Evolutionary conservation across 1,140 invertebrate genomes (phyloP).

Genomic region (Marisa cornuarietis): DNA sequence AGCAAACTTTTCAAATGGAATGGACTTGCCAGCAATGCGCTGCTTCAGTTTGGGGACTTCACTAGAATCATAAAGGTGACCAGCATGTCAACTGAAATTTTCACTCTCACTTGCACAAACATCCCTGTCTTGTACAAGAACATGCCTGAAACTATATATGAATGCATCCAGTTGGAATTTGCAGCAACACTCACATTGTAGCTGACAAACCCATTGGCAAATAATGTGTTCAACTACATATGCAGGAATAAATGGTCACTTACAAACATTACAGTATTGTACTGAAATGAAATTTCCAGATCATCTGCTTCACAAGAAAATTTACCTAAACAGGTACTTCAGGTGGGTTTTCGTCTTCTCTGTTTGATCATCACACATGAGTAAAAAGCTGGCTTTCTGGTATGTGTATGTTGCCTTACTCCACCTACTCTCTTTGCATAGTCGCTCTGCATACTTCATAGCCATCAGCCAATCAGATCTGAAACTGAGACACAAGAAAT

Average conservation of each 20-base stretch:
- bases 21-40: slow-evolving; percentile 92
- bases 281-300: not conserved
- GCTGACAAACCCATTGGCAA: not conserved
- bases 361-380: slow-evolving; percentile 74
- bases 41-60: slow-evolving; percentile 84
- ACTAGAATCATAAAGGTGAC: slow-evolving; percentile 65
- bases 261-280: not conserved
- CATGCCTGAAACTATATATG: not conserved
- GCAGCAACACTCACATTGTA: not conserved
- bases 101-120: not conserved
- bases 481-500: slow-evolving; percentile 56
- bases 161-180: not conserved
- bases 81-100: not conserved
- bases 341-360: slow-evolving; percentile 59
- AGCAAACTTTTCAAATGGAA: slow-evolving; percentile 96
- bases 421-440: slow-evolving; percentile 87
- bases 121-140: not conserved
- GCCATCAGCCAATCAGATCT: slow-evolving; percentile 77
- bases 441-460: slow-evolving; percentile 75
- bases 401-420: slow-evolving; percentile 91
- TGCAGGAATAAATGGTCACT: not conserved
- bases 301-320: not conserved
- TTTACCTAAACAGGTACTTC: slow-evolving; percentile 53
- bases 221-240: not conserved
- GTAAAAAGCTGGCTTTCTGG: slow-evolving; percentile 83